Evolutionary conservation across 92 coral and sea anemone species (phyloP).

Genomic region (Epizoanthus stellaris): DNA sequence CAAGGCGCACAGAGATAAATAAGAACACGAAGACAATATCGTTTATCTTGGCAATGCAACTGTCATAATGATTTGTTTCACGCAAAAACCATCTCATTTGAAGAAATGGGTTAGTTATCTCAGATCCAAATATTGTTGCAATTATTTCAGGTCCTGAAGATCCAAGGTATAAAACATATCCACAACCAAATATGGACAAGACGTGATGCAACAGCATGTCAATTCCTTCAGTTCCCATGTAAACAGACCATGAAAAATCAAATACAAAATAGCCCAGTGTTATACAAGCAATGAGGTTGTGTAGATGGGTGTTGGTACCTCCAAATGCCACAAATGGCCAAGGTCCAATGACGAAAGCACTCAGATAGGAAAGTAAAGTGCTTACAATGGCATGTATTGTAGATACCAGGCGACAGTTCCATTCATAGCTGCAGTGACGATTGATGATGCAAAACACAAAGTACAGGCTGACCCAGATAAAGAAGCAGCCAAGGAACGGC

Average conservation of each 20-base stretch:
- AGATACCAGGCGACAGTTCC: constrained; percentile 92
- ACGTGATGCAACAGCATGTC: constrained; percentile 89
- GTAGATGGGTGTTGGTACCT: constrained; percentile 76
- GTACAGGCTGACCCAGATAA: constrained; percentile 77
- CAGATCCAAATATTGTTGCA: constrained; percentile 93
- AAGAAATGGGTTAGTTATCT: constrained; percentile 90
- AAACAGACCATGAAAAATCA: constrained; percentile 90
- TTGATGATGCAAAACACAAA: constrained; percentile 72
- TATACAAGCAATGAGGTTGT: constrained; percentile 71
- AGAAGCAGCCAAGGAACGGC: constrained; percentile 51
- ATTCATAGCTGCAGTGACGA: constrained; percentile 67
- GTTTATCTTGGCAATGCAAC: constrained; percentile 79
- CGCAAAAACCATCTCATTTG: constrained; percentile 97
- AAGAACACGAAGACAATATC: constrained; percentile 82
- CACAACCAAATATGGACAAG: constrained; percentile 70
- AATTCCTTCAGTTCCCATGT: constrained; percentile 91
- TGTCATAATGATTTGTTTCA: constrained; percentile 77
- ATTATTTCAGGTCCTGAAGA: constrained; percentile 88
- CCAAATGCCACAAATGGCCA: constrained; percentile 96
- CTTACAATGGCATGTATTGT: constrained; percentile 77
- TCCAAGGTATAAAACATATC: constrained; percentile 59
- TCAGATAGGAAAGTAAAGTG: constrained; percentile 69
- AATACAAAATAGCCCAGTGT: constrained; percentile 91
- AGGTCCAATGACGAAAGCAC: constrained; percentile 88
- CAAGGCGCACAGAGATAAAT: constrained; percentile 84